A percentile compares a stretch with the other conserved stretches of the same genome.
Conservation (phyloP, 2,113 vertebrate genomes). For the Ceuthmochares aereus region DNA sequence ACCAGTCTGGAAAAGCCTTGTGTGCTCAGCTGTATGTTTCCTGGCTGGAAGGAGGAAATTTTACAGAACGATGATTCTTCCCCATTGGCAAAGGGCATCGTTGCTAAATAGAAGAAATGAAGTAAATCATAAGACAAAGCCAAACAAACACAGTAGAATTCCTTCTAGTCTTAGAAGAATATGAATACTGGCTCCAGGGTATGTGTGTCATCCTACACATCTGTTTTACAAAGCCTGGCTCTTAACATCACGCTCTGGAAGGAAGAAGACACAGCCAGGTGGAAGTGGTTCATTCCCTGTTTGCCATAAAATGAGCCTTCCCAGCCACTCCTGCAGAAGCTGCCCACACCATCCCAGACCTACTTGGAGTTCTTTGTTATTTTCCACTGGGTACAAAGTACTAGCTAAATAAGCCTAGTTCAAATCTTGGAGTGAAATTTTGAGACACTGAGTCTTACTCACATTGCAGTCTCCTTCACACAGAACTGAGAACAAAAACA, state of each 20-base stretch:
- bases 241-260: background rate
- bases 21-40: background rate
- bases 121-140: slow-evolving; percentile 21
- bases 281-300: background rate
- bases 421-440: background rate
- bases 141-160: background rate
- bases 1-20: background rate
- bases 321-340: background rate
- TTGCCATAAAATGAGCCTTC: background rate
- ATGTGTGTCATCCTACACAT: slow-evolving; percentile 13
- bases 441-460: background rate
- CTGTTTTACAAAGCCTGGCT: background rate
- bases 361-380: background rate
- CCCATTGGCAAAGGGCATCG: background rate
- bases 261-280: background rate
- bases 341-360: background rate
- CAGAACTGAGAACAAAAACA: background rate
- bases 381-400: background rate
- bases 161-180: slow-evolving; percentile 18
- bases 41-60: background rate
- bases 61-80: background rate
- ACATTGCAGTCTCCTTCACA: background rate
- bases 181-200: slow-evolving; percentile 7
- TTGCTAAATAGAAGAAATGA: slow-evolving; percentile 8
- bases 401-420: background rate